phyloP scores from a whole-genome alignment of 2,888 invertebrate genomes.

The Dichetophora obliterata region DNA sequence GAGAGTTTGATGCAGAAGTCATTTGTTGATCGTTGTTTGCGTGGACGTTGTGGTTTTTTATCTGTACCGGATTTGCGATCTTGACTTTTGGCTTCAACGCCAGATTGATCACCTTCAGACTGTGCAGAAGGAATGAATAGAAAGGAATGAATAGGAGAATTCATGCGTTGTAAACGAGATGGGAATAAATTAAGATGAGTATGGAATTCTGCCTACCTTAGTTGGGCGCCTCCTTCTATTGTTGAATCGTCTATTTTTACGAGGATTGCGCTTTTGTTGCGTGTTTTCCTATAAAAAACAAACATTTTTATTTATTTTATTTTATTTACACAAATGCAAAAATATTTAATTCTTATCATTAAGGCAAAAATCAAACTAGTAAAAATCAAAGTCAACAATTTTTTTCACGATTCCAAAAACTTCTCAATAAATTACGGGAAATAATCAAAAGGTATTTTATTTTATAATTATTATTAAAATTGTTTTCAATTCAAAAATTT shows the following conservation, averaged over 20 bases:
- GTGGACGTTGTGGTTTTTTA: slow-evolving; percentile 49
- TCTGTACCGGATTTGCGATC: slow-evolving; percentile 61
- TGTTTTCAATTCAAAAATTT: too few relatives aligned
- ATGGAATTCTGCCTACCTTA: slow-evolving; percentile 58
- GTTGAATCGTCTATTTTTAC: slow-evolving; percentile 59
- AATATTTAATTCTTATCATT: too few relatives aligned
- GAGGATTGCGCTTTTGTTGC: slow-evolving; percentile 58
- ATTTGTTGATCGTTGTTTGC: slow-evolving; percentile 58
- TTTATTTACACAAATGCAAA: too few relatives aligned
- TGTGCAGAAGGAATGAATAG: slow-evolving; percentile 45
- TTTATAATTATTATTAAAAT: too few relatives aligned
- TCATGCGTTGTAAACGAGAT: neutral
- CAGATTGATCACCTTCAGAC: slow-evolving; percentile 68
- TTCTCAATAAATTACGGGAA: too few relatives aligned
- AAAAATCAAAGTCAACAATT: too few relatives aligned
- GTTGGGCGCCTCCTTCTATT: slow-evolving; percentile 65
- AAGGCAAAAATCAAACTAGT: too few relatives aligned
- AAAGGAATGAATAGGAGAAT: neutral
- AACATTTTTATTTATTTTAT: neutral
- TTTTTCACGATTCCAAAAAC: too few relatives aligned
- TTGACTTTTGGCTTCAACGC: slow-evolving; percentile 64
- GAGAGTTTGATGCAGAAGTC: slow-evolving; percentile 73
- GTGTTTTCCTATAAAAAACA: slow-evolving; percentile 39
- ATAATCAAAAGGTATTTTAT: too few relatives aligned
- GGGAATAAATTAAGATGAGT: neutral